Conservation (phyloP, 2,797 vertebrate genomes). For the Ctenochaetus hawaiiensis region DNA sequence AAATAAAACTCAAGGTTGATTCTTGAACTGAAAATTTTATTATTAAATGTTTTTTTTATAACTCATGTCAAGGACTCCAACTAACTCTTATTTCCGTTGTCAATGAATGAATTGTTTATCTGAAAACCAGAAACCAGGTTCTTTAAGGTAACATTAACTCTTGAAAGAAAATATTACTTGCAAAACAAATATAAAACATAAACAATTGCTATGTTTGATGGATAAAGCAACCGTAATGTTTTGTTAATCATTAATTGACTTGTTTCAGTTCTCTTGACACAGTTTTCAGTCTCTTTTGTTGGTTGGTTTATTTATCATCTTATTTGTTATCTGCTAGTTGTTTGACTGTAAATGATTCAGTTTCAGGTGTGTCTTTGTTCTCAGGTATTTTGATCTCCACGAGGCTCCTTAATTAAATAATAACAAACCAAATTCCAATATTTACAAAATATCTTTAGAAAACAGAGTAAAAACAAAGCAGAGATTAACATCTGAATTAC, state of each 20-base stretch:
- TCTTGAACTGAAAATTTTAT: neutral
- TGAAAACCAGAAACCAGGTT: neutral
- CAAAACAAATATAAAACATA: neutral
- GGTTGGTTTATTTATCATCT: neutral
- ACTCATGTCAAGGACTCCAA: neutral
- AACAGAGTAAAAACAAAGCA: neutral
- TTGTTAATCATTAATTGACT: neutral
- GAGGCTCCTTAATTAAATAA: neutral
- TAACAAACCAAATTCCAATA: neutral
- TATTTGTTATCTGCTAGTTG: neutral
- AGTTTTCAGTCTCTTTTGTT: neutral
- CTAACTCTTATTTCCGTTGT: neutral
- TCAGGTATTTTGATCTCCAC: neutral
- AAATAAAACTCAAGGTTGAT: neutral
- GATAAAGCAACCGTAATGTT: neutral
- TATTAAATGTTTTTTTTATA: constrained; percentile 1
- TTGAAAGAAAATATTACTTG: neutral
- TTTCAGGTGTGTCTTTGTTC: neutral
- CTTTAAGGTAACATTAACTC: neutral
- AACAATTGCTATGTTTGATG: neutral
- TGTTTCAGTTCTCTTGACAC: neutral
- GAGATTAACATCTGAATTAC: neutral
- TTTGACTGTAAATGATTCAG: neutral
- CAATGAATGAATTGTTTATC: neutral
- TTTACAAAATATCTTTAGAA: neutral